Base-by-base conservation (phyloP, 2,797 vertebrate species). In the Sylvilagus floridanus region DNA sequence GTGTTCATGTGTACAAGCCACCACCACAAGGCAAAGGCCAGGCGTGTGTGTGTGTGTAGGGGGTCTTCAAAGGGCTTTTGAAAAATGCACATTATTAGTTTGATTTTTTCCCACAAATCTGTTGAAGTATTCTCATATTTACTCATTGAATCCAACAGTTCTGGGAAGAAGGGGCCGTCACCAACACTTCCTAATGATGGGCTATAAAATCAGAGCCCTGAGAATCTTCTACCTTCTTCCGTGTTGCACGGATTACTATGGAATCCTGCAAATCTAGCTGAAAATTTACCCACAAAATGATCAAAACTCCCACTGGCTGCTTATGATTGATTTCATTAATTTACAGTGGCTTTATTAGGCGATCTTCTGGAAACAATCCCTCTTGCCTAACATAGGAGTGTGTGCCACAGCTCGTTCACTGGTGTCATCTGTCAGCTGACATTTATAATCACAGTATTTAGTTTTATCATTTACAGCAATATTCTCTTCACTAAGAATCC, bases 391-490 rank as follows among this genome's bases (percentile, higher is more conserved):
- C 26, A 32, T 12, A 42, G 50, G 47, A 92, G 52, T n/a, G 65
- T 75, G 65, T 42, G 84, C 60, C 72, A 30, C 8, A 22, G n/a
- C 35, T 78, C 78, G 84, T 84, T 83, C 52, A 35, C 16, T 95
- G 88, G 76, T 89, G 85, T 95, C 4, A 60, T 71, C 62, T 79
- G 37, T 92, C 71, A 50, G n/a, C 86, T 85, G 91, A 79, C 50
- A 66, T 79, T 88, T 93, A 81, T 62, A 72, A 88, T 95, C 88
- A 96, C 85, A 95, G 91, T 92, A 93, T 90, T 94, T 91, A 82
- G 63, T 72, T 71, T 81, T 83, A 65, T 79, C 35, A 21, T 85
- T 78, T 60, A 75, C 42, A 82, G 52, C 65, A 69, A 66, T 65
- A 65, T 84, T 90, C 72, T 91, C 22, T 89, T 92, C 65, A 71